A percentile compares a stretch with the other conserved stretches of the same genome.
Evolutionary conservation across 2,113 vertebrate genomes (phyloP).

Genomic region (Oreochromis aureus): DNA sequence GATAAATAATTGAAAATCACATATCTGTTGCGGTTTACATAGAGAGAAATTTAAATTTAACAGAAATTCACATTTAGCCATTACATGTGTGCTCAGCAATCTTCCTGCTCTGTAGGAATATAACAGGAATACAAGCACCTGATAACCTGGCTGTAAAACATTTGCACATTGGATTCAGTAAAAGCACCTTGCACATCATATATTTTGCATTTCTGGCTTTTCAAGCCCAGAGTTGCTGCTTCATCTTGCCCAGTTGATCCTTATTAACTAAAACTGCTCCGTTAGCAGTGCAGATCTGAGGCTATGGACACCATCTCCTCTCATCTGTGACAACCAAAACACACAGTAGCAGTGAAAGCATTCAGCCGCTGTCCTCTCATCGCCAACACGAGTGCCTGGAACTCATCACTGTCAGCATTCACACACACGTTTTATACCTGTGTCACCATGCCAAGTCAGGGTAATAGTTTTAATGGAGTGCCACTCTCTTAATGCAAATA

Average conservation of each 20-base stretch:
- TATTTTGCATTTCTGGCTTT: not conserved
- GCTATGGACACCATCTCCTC: not conserved
- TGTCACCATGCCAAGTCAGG: not conserved
- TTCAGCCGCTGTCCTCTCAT: not conserved
- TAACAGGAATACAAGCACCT: not conserved
- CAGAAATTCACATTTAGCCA: not conserved
- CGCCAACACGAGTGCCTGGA: not conserved
- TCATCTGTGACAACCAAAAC: not conserved
- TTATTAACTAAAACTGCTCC: not conserved
- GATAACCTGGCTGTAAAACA: not conserved
- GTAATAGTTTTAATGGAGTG: slow-evolving; percentile 7
- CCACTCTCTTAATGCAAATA: not conserved
- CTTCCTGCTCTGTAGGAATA: not conserved
- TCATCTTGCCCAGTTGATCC: not conserved
- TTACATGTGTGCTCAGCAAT: not conserved
- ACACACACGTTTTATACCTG: not conserved
- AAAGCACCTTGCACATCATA: not conserved
- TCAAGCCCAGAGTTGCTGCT: not conserved
- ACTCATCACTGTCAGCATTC: not conserved
- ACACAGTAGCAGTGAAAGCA: not conserved
- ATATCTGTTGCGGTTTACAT: not conserved
- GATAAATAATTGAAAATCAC: not conserved
- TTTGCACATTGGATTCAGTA: fast-evolving
- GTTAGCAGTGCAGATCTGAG: not conserved
- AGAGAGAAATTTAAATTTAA: not conserved